Conservation (phyloP, 2,888 invertebrate species). For the Phymatocera aterrima region DNA sequence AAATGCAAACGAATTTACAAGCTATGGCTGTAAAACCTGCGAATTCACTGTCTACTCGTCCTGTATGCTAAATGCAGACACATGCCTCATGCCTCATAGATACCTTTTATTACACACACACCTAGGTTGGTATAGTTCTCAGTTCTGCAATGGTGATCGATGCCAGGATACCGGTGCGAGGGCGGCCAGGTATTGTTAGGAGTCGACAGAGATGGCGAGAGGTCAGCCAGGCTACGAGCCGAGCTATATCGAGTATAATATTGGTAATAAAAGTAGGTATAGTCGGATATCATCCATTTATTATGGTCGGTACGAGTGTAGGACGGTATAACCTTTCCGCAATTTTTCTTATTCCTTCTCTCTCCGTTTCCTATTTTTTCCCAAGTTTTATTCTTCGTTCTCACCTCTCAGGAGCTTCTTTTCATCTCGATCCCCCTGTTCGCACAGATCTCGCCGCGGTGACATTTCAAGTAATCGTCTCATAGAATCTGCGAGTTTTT, state of each 20-base stretch:
- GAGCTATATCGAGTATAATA: constrained; percentile 36
- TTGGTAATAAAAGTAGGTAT: constrained; percentile 34
- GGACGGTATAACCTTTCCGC: neutral
- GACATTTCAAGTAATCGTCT: no score
- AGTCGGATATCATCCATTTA: constrained; percentile 29
- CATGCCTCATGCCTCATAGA: no score
- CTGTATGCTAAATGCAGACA: no score
- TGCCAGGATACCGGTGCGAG: constrained; percentile 13
- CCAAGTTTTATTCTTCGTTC: neutral
- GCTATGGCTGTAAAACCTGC: no score
- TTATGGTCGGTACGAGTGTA: no score
- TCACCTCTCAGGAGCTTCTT: neutral
- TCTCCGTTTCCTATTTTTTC: neutral
- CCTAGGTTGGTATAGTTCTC: neutral
- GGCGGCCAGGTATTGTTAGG: constrained; percentile 41
- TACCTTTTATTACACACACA: neutral
- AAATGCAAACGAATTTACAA: no score
- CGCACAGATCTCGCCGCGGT: no score
- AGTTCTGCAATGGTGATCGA: constrained; percentile 18
- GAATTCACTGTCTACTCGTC: no score
- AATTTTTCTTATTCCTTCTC: neutral
- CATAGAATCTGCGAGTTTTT: no score
- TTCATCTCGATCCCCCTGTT: no score
- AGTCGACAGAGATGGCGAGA: constrained; percentile 26
- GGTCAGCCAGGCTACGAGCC: constrained; percentile 31